Percentiles rank a stretch among this genome's conserved stretches.
phyloP scores from a whole-genome alignment of 2,888 invertebrate species.

The Busseola fusca region DNA sequence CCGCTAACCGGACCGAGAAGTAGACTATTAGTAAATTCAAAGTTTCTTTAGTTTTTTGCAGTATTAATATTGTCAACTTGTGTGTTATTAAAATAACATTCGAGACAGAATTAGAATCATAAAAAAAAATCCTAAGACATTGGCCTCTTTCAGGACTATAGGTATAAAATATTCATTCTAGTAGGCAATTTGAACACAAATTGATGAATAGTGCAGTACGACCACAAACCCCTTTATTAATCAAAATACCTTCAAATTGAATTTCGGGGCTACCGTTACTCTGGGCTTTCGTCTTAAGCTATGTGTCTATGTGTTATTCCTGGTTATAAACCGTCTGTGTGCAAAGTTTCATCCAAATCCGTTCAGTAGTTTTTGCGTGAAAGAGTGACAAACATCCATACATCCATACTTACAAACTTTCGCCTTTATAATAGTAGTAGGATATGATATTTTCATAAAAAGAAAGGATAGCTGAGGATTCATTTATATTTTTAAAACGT shows the following conservation, averaged over 20 bases:
- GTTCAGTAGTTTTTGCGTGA: no score
- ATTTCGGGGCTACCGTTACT: no score
- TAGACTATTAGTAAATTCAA: not conserved
- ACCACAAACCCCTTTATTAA: no score
- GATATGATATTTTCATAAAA: not conserved
- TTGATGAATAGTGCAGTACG: not conserved
- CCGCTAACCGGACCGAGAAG: not conserved
- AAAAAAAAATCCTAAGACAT: no score
- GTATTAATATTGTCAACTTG: not conserved
- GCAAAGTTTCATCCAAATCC: no score
- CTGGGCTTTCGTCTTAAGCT: no score
- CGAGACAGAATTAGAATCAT: not conserved
- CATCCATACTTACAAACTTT: no score
- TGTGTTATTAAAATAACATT: not conserved
- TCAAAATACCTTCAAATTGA: no score
- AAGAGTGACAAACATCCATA: no score
- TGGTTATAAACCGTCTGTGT: no score
- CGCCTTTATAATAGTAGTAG: no score
- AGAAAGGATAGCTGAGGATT: not conserved
- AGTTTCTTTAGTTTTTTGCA: not conserved
- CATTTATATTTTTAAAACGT: not conserved
- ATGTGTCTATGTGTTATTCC: no score
- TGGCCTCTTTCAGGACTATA: not conserved
- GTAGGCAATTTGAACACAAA: not conserved
- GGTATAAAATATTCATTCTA: not conserved